These are phyloP conservation scores for Megaustenia siamemsis DNA, from an alignment of 2,888 invertebrate genomes.

Conservation along the genomic window DNA sequence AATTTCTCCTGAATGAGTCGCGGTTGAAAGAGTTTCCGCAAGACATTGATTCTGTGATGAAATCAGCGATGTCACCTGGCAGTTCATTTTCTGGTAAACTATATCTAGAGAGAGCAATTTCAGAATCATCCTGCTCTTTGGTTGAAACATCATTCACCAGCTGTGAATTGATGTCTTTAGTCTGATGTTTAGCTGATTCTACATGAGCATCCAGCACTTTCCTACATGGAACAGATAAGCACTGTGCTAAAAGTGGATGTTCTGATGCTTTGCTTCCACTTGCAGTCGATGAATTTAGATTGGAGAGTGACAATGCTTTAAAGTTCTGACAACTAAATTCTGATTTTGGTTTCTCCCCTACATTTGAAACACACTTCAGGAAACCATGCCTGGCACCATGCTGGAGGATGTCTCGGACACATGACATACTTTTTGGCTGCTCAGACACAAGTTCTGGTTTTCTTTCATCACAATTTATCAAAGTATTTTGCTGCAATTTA, in stretches of 20 bases:
- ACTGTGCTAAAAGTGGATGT: constrained; percentile 16
- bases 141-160: too few species aligned
- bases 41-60: constrained; percentile 61
- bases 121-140: background rate
- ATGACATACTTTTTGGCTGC: constrained; percentile 29
- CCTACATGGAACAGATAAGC: background rate
- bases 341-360: background rate
- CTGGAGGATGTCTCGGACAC: constrained; percentile 39
- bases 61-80: constrained; percentile 73
- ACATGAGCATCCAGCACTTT: background rate
- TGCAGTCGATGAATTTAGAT: background rate
- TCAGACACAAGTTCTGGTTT: background rate
- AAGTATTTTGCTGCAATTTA: background rate
- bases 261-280: constrained; percentile 26
- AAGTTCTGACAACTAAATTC: background rate
- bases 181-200: background rate
- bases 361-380: background rate
- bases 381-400: background rate
- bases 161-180: too few species aligned
- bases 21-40: background rate
- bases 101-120: background rate
- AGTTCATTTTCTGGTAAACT: constrained; percentile 62
- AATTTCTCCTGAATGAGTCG: background rate
- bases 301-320: background rate
- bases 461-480: background rate